A percentile compares a stretch with the other conserved stretches of the same genome.
phyloP scores from a whole-genome alignment of 35 echinoderm and acorn worm genomes.

The Heliocidaris tuberculata region DNA sequence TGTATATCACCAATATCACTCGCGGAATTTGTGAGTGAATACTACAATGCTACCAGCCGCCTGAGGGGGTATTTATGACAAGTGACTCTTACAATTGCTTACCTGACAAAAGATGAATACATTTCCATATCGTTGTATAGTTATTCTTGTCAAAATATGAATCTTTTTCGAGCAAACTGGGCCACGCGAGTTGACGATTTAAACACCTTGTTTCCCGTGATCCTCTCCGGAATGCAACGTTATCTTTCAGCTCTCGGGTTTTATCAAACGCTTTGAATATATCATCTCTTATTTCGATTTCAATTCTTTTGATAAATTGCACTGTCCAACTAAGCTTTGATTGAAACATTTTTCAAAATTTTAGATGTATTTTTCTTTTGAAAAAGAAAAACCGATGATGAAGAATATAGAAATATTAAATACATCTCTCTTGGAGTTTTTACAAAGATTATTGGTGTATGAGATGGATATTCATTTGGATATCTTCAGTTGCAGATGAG shows the following conservation, averaged over 20 bases:
- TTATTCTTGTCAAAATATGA: slow-evolving; percentile 44
- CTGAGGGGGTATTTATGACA: slow-evolving; percentile 41
- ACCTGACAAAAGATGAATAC: slow-evolving; percentile 34
- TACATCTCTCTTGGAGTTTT: no score
- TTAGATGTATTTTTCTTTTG: no score
- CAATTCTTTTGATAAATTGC: background rate
- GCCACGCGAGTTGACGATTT: background rate
- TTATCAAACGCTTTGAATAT: background rate
- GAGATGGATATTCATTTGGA: no score
- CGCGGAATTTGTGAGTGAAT: slow-evolving; percentile 39
- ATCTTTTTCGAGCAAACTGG: background rate
- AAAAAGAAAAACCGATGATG: no score
- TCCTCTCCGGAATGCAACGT: background rate
- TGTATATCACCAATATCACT: slow-evolving; percentile 14
- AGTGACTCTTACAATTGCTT: background rate
- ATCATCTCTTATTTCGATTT: background rate
- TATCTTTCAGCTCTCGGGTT: background rate
- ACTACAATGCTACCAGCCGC: slow-evolving; percentile 36
- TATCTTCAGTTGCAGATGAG: no score
- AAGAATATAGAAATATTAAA: no score
- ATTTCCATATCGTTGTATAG: slow-evolving; percentile 34
- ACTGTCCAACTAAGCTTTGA: background rate
- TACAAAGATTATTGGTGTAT: no score
- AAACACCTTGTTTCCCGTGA: background rate
- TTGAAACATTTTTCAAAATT: no score